Base-by-base conservation (phyloP, 53 echinoderm and acorn worm species). In the Paelopatides confundens region DNA sequence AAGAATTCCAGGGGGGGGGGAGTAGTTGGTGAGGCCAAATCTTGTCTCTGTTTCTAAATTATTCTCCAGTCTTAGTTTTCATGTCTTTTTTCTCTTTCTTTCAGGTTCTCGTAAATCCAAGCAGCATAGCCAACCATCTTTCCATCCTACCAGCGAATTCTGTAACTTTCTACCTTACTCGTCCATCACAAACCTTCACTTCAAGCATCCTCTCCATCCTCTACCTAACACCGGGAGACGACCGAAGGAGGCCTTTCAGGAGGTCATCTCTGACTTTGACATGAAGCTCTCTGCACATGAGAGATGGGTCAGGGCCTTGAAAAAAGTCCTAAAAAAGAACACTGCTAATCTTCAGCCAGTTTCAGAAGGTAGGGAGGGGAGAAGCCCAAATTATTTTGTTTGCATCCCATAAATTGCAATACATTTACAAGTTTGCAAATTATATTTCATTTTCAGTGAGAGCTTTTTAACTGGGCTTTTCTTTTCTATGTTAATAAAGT, bases 281-380 rank as follows among this genome's bases (percentile, higher is more conserved):
- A 83, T 83, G 84, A 83, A 83, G 84, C 64, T 83, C 40, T 83
- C 84, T 27, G 95, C 89, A 3, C 97, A 97, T 46, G 93, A 95
- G 76, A 89, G 95, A 76, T 97, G 97, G 97, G 88, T 97, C 58
- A 43, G 62, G 3, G 97, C 97, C 32, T 89, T 95, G 52, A 95
- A 97, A 93, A 96, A 96, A 67, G 82, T 96, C 47, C 83, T 96
- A 12, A 69, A 94, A 63, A 94, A 91, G 65, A 96, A 94, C 66
- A 43, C 88, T 24, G 65, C 86, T 26, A 67, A 94, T 18, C 71
- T 94, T 1, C 94, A 90, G 38, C 86, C 94, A 31, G 86, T 94
- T 66, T 79, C 86, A 35, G 89, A 91, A 91, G 93, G 93, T 93
- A 91, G 76, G 93, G n/a, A n/a, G n/a, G n/a, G n/a, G n/a, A 31